A percentile compares a stretch with the other conserved stretches of the same genome.
phyloP scores from a whole-genome alignment of 2,797 vertebrate genomes.

The Anniella stebbinsi region DNA sequence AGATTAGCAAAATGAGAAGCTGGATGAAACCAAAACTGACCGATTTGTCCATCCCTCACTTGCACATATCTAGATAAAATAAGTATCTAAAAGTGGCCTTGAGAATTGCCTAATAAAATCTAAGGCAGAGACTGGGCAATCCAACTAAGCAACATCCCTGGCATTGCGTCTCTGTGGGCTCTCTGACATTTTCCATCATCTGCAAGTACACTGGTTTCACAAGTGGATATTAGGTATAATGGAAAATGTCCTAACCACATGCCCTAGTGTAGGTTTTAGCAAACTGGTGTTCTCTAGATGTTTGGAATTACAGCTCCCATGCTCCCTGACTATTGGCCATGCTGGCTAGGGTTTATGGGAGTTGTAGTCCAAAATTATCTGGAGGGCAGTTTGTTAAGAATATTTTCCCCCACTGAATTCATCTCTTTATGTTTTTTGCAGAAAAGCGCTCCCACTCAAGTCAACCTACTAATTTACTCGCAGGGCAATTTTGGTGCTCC shows the following conservation, averaged over 20 bases:
- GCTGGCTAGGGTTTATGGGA: too few species aligned
- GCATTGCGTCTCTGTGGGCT: too few species aligned
- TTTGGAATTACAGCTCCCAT: too few species aligned
- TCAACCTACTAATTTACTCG: accelerated
- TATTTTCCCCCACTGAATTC: neutral
- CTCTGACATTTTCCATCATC: neutral
- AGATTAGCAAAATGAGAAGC: too few species aligned
- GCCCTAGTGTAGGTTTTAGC: too few species aligned
- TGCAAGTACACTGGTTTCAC: neutral
- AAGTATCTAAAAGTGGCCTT: neutral
- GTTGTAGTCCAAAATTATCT: too few species aligned
- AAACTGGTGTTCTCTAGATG: too few species aligned
- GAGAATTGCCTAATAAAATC: neutral
- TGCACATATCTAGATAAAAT: neutral
- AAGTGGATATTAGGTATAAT: neutral
- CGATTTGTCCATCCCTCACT: too few species aligned
- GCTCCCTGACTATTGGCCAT: too few species aligned
- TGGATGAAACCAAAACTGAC: neutral
- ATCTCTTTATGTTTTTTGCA: neutral
- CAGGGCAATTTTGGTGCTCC: neutral
- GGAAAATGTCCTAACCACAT: too few species aligned
- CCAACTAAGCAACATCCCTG: neutral
- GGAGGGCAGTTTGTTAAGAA: too few species aligned
- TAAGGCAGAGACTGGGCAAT: neutral
- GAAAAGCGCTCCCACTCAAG: neutral